Evolutionary conservation across 2,888 invertebrate genomes (phyloP).

Genomic region (Odontothrips loti): DNA sequence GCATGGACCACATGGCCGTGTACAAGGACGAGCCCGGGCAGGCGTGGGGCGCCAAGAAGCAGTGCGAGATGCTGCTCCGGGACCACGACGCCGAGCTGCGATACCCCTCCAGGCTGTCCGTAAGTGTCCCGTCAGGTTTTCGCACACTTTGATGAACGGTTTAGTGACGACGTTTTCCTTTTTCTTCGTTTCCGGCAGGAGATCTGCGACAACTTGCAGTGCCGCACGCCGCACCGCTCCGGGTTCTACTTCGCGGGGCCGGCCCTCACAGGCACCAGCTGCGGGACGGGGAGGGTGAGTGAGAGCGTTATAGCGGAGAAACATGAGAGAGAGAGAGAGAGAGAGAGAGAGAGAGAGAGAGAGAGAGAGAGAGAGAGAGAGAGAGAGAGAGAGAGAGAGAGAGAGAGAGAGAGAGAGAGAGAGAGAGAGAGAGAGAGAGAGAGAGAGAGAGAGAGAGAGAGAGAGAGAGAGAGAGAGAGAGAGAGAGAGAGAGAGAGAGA

Average conservation of each 20-base stretch:
- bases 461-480: too few relatives aligned
- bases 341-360: too few relatives aligned
- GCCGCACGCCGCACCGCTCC: constrained; percentile 65
- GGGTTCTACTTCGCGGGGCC: constrained; percentile 76
- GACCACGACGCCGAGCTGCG: constrained; percentile 62
- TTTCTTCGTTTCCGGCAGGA: constrained; percentile 39
- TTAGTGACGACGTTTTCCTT: neutral
- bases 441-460: too few relatives aligned
- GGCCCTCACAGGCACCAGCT: constrained; percentile 74
- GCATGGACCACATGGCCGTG: constrained; percentile 56
- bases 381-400: too few relatives aligned
- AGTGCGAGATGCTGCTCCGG: constrained; percentile 66
- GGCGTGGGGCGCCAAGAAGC: constrained; percentile 66
- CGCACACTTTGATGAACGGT: neutral
- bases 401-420: too few relatives aligned
- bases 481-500: too few relatives aligned
- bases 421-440: too few relatives aligned
- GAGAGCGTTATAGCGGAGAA: too few relatives aligned
- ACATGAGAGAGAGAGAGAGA: too few relatives aligned
- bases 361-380: too few relatives aligned
- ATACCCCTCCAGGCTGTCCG: constrained; percentile 36
- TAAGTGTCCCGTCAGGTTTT: neutral
- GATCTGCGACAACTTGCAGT: constrained; percentile 64
- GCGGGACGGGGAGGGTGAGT: constrained; percentile 60
- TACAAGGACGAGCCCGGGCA: constrained; percentile 64